Evolutionary conservation across 2,113 vertebrate species (phyloP).

Genomic region (Antechinus flavipes): DNA sequence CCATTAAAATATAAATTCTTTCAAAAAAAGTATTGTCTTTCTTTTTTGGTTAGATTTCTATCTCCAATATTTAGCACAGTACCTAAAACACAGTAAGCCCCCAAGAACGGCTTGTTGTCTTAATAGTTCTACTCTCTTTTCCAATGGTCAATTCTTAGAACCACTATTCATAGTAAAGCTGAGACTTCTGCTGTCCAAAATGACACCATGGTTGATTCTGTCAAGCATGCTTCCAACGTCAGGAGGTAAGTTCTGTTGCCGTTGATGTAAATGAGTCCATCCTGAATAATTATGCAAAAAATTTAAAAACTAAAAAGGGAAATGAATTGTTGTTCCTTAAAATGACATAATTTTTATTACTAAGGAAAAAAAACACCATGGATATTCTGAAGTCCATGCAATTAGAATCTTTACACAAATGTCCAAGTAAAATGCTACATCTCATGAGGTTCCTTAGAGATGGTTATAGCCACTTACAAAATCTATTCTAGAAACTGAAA

Average conservation of each 20-base stretch:
- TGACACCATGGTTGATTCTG: neutral
- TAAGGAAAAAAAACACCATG: neutral
- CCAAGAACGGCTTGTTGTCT: neutral
- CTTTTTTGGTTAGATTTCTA: neutral
- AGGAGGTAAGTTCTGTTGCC: neutral
- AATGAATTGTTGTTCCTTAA: neutral
- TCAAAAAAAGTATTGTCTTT: neutral
- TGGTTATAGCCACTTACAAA: neutral
- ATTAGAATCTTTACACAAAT: neutral
- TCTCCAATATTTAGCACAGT: neutral
- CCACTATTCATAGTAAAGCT: neutral
- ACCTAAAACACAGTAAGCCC: neutral
- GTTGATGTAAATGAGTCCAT: neutral
- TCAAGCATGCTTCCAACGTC: neutral
- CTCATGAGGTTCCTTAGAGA: neutral
- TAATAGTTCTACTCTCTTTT: neutral
- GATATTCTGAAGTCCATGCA: neutral
- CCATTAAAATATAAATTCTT: neutral
- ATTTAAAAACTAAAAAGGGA: neutral
- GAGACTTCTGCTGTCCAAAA: neutral
- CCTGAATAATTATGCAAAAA: neutral
- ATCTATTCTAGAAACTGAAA: neutral
- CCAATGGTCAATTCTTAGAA: neutral
- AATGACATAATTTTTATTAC: neutral
- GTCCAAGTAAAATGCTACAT: neutral